Conservation (phyloP, 1,140 invertebrate genomes). For the Zophobas atratus region DNA sequence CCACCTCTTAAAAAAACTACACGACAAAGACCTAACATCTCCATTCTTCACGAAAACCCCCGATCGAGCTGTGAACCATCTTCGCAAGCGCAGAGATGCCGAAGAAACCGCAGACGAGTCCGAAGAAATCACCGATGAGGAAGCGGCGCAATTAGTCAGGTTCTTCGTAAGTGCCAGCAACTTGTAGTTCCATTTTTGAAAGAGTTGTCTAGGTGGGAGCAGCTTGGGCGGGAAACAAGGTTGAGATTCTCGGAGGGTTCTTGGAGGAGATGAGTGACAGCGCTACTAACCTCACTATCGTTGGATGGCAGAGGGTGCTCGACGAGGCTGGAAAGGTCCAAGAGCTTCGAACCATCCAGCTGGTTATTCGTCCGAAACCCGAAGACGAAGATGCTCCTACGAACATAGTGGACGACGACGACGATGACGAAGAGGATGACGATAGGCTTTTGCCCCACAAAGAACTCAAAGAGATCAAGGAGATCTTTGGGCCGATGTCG, state of each 20-base stretch:
- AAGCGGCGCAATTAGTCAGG: background rate
- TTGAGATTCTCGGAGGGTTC: background rate
- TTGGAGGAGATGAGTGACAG: background rate
- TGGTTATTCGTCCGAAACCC: constrained; percentile 34
- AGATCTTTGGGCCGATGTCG: constrained; percentile 9
- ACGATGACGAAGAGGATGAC: constrained; percentile 32
- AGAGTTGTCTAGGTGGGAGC: background rate
- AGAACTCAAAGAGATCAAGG: constrained; percentile 9
- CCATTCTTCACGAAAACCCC: background rate
- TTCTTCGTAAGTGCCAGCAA: constrained; percentile 4
- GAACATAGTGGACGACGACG: constrained; percentile 6
- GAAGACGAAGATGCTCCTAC: background rate
- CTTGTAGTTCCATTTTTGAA: background rate
- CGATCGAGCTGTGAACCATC: background rate
- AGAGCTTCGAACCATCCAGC: constrained; percentile 3
- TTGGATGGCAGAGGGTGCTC: constrained; percentile 24
- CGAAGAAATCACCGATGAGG: background rate
- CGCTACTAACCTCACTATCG: background rate
- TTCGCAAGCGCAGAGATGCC: background rate
- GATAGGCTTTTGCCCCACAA: constrained; percentile 28
- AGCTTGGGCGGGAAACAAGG: background rate
- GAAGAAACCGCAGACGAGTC: constrained; percentile 11
- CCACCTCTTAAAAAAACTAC: background rate
- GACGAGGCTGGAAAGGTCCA: background rate
- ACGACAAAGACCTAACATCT: background rate